Evolutionary conservation across 2,888 invertebrate species (phyloP), one percentile per base, ranked within the genome.

Genomic region (Octonoba sinensis): DNA sequence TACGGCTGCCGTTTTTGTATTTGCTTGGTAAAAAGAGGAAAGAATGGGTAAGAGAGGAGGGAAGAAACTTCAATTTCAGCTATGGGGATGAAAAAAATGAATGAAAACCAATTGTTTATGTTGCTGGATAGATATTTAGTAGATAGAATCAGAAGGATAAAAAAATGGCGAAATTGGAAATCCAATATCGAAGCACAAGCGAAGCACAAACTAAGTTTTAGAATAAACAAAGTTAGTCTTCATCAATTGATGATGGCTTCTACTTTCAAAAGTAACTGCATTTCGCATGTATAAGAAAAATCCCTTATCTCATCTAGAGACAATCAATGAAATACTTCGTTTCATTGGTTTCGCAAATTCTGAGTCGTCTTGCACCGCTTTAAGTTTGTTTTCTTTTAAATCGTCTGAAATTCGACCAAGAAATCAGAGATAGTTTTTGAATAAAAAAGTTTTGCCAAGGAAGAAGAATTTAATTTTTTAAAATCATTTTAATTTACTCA

Each of bases 91-190:
- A 44, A 18, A 56, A 36, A 69, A 69, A 44, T 36, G 69, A 69
- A 56, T 56, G 69, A 56, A 69, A 69, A 69, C 69, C 69, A 69
- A 56, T 69, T 69, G 69, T 69, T 69, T 69, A 47, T 56, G 69
- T 36, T 69, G 56, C 56, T 18, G 18, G 44, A 15, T 56, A 20
- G 56, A 44, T 56, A 69, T 69, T 54, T 69, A 36, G 44, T 20
- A 20, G 18, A 22, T 22, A 20, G 22, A 57, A 57, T 57, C 57
- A 57, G 20, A 15, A 6, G 56, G 18, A 67, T 36, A 27, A 36
- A 2, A 11, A 36, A 69, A 36, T 20, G n/a, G 20, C 56, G 44
- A 69, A 69, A 44, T 44, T 56, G 44, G 44, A 54, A 54, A 69
- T 44, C 44, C 20, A 56, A 69, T 69, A 54, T 69, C 57, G 18